Evolutionary conservation across 2,888 invertebrate species (phyloP), one percentile per base, ranked within the genome.

Genomic region (Protodeltote pygarga): DNA sequence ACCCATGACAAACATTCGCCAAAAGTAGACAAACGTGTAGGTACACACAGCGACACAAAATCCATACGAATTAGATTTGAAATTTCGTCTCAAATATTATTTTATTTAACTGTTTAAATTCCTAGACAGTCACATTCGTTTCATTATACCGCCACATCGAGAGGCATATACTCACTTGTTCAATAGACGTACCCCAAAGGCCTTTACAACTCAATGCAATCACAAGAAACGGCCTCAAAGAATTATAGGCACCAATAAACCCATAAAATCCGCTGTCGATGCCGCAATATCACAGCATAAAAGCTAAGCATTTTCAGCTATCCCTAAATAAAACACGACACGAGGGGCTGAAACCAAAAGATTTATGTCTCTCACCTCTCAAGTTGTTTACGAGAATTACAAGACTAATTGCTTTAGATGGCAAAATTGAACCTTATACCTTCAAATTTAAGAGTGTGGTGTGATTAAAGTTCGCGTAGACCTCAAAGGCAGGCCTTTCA

Each of bases 341-440:
- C 47, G 57, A 69, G 60, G 64, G 65, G 59, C 73, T 74, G 72
- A 70, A 77, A 73, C 68, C 54, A 66, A 54, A 65, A 73, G 72
- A 77, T 77, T 75, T 76, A 79, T 74, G 75, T 73, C 59, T 76
- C 69, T 70, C 74, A 74, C 75, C 73, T 77, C 65, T 60, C 68
- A 58, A 67, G 69, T 73, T 73, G 73, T 79, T 80, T 77, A 77
- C 54, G 71, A 67, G 51, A 53, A 63, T 59, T 59, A 62, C 62
- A 46, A 39, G 50, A 67, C 73, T 77, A 79, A 81, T 81, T 80
- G 79, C 68, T 65, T 59, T 59, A 45, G 32, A 61, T 38, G 46
- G 46, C 50, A 57, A 74, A 62, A 65, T 70, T 69, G 59, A 69
- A 71, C 74, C 68, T 73, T 73, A 68, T 29, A 5, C 10, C 29